phyloP scores from a whole-genome alignment of 2,113 vertebrate species.

The Phalacrocorax brasilianus region DNA sequence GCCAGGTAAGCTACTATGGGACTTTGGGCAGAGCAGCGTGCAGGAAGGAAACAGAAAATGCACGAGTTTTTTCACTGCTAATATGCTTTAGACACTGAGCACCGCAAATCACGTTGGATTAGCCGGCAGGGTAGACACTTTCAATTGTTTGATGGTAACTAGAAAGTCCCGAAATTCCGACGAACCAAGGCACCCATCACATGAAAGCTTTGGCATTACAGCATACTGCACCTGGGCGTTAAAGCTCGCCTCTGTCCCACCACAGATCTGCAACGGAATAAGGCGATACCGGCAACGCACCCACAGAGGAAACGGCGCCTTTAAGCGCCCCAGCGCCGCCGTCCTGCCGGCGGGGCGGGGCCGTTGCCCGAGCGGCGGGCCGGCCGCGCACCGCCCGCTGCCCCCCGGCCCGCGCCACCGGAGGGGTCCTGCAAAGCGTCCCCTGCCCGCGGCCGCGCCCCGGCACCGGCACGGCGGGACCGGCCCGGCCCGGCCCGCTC shows the following conservation, averaged over 20 bases:
- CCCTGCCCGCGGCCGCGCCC: too few relatives aligned
- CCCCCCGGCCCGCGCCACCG: too few relatives aligned
- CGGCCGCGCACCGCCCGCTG: too few relatives aligned
- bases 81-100: background rate
- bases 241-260: background rate
- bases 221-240: background rate
- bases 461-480: too few relatives aligned
- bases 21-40: background rate
- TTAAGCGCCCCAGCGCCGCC: too few relatives aligned
- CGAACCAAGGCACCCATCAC: rapidly evolving
- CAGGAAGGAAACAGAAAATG: background rate
- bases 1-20: background rate
- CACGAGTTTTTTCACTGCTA: rapidly evolving
- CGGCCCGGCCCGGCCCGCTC: too few relatives aligned
- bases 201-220: background rate
- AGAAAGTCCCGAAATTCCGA: background rate
- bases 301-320: background rate
- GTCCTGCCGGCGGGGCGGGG: too few relatives aligned
- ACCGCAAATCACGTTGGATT: background rate
- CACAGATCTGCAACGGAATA: rapidly evolving
- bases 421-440: too few relatives aligned
- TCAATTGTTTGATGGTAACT: background rate
- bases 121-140: rapidly evolving
- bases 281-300: rapidly evolving
- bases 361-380: too few relatives aligned